These are phyloP conservation scores for Onchidella celtica DNA, from an alignment of 2,888 invertebrate species.

Conservation along the genomic window DNA sequence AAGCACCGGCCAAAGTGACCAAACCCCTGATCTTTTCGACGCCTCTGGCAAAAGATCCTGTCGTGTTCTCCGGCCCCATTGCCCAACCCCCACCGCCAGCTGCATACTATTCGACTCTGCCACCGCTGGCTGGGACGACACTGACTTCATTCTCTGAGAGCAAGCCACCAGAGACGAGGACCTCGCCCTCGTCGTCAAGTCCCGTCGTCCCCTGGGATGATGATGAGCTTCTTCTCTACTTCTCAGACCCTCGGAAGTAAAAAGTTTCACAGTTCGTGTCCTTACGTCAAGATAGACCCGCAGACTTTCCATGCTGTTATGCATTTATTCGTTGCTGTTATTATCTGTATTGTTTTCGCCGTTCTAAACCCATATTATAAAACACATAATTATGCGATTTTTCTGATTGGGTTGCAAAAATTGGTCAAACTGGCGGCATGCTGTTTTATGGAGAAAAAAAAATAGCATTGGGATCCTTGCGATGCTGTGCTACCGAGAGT, in stretches of 20 bases:
- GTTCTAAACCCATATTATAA: no score
- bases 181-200: not conserved
- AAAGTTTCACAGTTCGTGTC: not conserved
- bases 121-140: not conserved
- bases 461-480: no score
- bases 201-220: slow-evolving; percentile 15
- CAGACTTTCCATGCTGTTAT: no score
- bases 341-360: no score
- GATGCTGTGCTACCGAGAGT: no score
- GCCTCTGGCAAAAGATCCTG: not conserved
- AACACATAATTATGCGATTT: no score
- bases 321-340: no score
- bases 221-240: slow-evolving; percentile 2
- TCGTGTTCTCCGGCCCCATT: not conserved
- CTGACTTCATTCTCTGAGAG: not conserved
- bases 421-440: no score
- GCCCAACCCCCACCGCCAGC: not conserved
- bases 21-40: not conserved
- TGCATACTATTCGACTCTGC: not conserved
- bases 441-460: no score
- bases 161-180: not conserved
- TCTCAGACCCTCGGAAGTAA: not conserved
- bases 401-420: no score
- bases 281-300: no score
- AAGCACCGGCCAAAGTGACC: not conserved